Evolutionary conservation across 2,797 vertebrate species (phyloP).

Genomic region (Coilia nasus): DNA sequence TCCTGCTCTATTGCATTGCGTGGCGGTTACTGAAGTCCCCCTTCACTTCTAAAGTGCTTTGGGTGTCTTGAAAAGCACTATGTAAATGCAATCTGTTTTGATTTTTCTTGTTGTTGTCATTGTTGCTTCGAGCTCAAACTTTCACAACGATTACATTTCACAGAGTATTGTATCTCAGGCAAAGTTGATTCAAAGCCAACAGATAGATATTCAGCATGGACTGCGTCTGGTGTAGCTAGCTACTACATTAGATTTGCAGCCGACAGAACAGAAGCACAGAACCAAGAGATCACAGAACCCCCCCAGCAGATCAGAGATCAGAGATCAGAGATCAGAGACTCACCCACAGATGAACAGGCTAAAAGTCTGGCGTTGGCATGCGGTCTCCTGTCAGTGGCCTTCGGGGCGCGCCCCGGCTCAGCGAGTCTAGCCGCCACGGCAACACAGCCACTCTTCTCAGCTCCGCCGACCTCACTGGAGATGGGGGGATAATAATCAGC

Average conservation of each 20-base stretch:
- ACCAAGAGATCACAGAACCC: too few relatives aligned
- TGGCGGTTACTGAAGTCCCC: too few relatives aligned
- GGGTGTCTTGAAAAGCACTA: too few relatives aligned
- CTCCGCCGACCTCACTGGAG: constrained; percentile 43
- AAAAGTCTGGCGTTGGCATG: constrained; percentile 42
- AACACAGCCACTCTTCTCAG: constrained; percentile 52
- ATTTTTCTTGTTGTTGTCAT: too few relatives aligned
- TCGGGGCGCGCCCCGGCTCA: constrained; percentile 54
- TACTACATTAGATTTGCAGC: neutral
- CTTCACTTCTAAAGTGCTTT: too few relatives aligned
- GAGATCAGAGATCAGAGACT: constrained; percentile 1
- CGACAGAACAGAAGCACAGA: neutral
- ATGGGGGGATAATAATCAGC: neutral
- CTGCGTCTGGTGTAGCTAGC: neutral
- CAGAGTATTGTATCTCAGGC: neutral
- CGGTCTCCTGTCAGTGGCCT: constrained; percentile 56
- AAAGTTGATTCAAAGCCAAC: neutral
- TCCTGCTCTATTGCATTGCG: too few relatives aligned
- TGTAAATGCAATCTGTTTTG: too few relatives aligned
- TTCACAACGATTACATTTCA: neutral
- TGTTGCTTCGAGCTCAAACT: too few relatives aligned
- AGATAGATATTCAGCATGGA: neutral
- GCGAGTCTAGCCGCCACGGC: constrained; percentile 34
- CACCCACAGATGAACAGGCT: constrained; percentile 48
- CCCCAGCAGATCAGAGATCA: too few relatives aligned